Conservation (phyloP, 2,888 invertebrate species). For the Urechis unicinctus region DNA sequence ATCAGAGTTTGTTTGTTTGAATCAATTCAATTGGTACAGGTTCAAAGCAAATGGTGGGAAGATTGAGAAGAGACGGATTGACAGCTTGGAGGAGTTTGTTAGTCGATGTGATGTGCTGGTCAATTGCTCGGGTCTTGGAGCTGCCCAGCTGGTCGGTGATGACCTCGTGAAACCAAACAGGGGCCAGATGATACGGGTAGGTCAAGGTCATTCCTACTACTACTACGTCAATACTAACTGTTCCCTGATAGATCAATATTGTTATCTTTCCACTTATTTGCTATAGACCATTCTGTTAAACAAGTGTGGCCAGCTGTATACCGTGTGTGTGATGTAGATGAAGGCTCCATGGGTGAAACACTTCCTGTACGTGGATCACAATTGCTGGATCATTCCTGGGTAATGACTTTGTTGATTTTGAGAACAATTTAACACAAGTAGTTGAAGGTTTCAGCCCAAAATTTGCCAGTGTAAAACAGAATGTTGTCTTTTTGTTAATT, state of each 20-base stretch:
- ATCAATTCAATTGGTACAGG: too few relatives aligned
- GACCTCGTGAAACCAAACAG: constrained; percentile 40
- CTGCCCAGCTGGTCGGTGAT: constrained; percentile 48
- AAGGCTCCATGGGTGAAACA: constrained; percentile 23
- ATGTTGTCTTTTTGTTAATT: too few relatives aligned
- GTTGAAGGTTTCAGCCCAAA: too few relatives aligned
- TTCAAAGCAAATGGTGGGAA: constrained; percentile 62
- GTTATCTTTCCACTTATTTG: too few relatives aligned
- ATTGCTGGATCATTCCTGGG: constrained; percentile 20
- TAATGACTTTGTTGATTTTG: constrained; percentile 4
- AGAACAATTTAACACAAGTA: too few relatives aligned
- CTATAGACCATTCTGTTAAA: too few relatives aligned
- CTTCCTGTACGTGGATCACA: constrained; percentile 15
- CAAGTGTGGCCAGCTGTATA: background rate
- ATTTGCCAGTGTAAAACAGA: too few relatives aligned
- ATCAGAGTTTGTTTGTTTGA: too few relatives aligned
- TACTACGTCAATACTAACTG: too few relatives aligned
- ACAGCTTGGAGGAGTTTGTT: constrained; percentile 18
- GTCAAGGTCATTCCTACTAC: background rate
- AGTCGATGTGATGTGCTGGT: constrained; percentile 49
- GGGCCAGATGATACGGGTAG: constrained; percentile 43
- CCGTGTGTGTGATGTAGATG: constrained; percentile 6
- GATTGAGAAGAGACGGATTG: constrained; percentile 56
- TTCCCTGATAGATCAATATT: too few relatives aligned
- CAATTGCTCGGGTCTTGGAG: constrained; percentile 52